A percentile compares a stretch with the other conserved stretches of the same genome.
Conservation (phyloP, 2,888 invertebrate genomes). For the Cephus rjabovi region DNA sequence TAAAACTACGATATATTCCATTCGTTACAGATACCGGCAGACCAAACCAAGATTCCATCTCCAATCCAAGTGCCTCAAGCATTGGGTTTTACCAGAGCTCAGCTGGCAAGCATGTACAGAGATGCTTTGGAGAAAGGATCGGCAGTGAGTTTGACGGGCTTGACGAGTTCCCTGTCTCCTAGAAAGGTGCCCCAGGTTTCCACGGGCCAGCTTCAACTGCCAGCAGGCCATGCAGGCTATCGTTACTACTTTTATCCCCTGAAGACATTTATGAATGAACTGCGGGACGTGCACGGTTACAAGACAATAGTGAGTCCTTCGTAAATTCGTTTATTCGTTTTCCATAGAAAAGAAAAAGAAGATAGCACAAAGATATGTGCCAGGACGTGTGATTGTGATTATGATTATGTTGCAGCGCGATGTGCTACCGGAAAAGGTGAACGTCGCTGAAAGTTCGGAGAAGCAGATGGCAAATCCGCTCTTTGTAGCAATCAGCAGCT, state of each 20-base stretch:
- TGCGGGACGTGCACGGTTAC: conserved; percentile 39
- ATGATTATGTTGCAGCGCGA: conserved; percentile 29
- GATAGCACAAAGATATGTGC: background rate
- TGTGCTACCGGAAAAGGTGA: conserved; percentile 24
- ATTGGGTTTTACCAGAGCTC: conserved; percentile 61
- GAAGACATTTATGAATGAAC: conserved; percentile 67
- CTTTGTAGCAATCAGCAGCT: conserved; percentile 72
- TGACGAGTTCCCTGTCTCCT: conserved; percentile 37
- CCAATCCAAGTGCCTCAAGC: conserved; percentile 32
- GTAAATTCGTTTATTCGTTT: background rate
- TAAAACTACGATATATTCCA: too few relatives aligned
- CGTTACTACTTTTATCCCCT: conserved; percentile 71
- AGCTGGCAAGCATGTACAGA: conserved; percentile 68
- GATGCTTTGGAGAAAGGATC: conserved; percentile 64
- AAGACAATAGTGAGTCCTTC: conserved; percentile 40
- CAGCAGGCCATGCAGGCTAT: conserved; percentile 46
- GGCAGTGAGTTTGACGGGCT: conserved; percentile 42
- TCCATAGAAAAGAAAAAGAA: background rate
- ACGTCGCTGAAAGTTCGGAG: conserved; percentile 33
- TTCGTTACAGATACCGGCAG: too few relatives aligned
- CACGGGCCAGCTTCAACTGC: conserved; percentile 35
- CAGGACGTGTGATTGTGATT: background rate
- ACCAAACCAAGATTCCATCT: too few relatives aligned
- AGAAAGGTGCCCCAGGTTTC: conserved; percentile 35
- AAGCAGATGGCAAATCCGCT: conserved; percentile 68